These are phyloP conservation scores for Arenicola marina DNA, from an alignment of 2,888 invertebrate genomes.

Conservation along the genomic window DNA sequence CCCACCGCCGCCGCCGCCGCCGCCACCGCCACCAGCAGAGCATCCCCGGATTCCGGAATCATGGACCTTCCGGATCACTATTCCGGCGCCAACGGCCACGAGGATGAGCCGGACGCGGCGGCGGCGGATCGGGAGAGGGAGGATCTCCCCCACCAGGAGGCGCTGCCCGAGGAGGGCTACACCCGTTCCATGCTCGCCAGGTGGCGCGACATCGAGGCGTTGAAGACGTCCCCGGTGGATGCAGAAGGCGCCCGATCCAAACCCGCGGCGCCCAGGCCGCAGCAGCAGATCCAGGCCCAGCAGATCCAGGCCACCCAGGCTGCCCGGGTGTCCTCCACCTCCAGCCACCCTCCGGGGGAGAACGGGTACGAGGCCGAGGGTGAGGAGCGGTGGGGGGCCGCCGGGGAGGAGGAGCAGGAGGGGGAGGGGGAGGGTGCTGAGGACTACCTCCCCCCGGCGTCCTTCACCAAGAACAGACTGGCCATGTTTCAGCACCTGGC, in stretches of 20 bases:
- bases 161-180: slow-evolving; percentile 29
- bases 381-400: neutral
- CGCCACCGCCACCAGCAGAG: neutral
- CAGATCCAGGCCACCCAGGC: neutral
- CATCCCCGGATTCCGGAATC: neutral
- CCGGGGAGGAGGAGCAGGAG: slow-evolving; percentile 2
- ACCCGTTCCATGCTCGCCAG: slow-evolving; percentile 21
- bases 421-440: slow-evolving; percentile 6
- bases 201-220: slow-evolving; percentile 22
- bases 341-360: neutral
- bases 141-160: slow-evolving; percentile 15
- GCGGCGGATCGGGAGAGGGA: slow-evolving; percentile 1
- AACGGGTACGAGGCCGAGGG: neutral
- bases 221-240: neutral
- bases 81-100: neutral
- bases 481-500: slow-evolving; percentile 72
- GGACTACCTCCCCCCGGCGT: slow-evolving; percentile 6
- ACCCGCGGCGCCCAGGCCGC: too few relatives aligned
- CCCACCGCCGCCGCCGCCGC: neutral
- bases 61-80: neutral
- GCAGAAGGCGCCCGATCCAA: neutral
- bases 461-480: slow-evolving; percentile 66
- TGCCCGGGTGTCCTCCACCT: neutral
- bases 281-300: too few relatives aligned
- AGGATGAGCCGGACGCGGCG: slow-evolving; percentile 54